A percentile compares a stretch with the other conserved stretches of the same genome.
These are phyloP conservation scores for Coracias cyanogaster DNA, from an alignment of 2,797 vertebrate species.

Conservation along the genomic window DNA sequence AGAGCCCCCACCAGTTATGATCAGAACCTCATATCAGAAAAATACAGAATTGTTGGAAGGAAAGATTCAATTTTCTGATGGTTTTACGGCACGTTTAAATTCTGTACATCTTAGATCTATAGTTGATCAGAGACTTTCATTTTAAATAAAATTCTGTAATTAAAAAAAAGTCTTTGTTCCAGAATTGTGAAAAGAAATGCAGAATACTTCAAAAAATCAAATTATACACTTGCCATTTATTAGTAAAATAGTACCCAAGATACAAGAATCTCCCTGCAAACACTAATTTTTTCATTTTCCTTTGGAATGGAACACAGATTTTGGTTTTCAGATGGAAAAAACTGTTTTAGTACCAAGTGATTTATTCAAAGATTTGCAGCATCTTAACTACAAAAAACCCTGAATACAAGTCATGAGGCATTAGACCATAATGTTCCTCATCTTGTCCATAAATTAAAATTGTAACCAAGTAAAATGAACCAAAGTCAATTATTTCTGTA, in stretches of 20 bases:
- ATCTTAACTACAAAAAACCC: not conserved
- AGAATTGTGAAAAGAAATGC: not conserved
- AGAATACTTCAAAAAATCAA: not conserved
- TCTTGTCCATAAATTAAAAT: not conserved
- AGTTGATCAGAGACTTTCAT: not conserved
- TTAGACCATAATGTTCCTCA: not conserved
- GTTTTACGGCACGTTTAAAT: not conserved
- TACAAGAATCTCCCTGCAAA: not conserved
- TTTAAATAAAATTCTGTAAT: not conserved
- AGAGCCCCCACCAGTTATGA: not conserved
- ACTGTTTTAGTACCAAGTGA: fast-evolving
- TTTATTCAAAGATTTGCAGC: not conserved
- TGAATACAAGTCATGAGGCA: not conserved
- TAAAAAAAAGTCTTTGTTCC: not conserved
- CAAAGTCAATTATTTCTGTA: not conserved
- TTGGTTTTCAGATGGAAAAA: not conserved
- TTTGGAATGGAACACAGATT: fast-evolving
- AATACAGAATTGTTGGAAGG: not conserved
- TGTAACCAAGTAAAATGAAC: not conserved
- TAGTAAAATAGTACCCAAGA: not conserved
- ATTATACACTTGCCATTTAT: not conserved
- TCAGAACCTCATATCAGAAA: not conserved
- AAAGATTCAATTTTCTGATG: not conserved
- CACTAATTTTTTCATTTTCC: not conserved
- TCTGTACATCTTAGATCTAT: not conserved